Base-by-base conservation (phyloP, 2,113 vertebrate genomes). In the Bufo gargarizans region DNA sequence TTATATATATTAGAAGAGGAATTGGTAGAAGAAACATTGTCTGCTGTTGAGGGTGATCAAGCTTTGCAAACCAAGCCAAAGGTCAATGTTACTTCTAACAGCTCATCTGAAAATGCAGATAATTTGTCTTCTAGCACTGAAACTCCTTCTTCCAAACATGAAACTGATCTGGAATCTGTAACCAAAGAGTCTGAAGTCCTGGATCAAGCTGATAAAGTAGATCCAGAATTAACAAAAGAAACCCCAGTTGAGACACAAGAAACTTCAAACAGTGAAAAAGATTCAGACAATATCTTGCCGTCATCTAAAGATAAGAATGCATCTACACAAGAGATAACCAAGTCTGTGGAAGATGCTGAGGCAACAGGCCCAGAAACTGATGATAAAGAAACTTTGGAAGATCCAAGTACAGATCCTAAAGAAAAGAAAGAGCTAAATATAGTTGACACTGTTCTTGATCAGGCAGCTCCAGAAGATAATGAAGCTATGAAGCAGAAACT, bases 121-220 rank as follows among this genome's bases (percentile, higher is more conserved):
- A 90, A 91, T 72, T 67, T 17, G n/a, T 50, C 2, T 43, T 0
- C 72, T 69, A 14, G 67, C 72, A 82, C 74, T 47, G 19, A 53
- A 65, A 11, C 88, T 59, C 87, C 89, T 91, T 80, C 87, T 90
- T 8, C 49, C 80, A 74, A 59, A 2, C 86, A 20, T 53, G 72
- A 77, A 49, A 12, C 11, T 50, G 20, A 88, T 20, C 67, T 85
- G 20, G 71, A 89, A 87, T 67, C 86, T 20, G 4, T 86, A 12
- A 1, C 79, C 22, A 11, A 49, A 17, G 71, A 86, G 2, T 43
- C 89, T 90, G 91, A 89, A 16, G 0, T 50, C 77, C 79, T 91
- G 56, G 90, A 90, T 47, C n/a, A 65, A 47, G 83, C 65, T 74
- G 55, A 7, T 0, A 20, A 22, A 89, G 76, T 91, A 1, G 10